Base-by-base conservation (phyloP, 1,140 invertebrate genomes). In the Drosophila nigromelanica region DNA sequence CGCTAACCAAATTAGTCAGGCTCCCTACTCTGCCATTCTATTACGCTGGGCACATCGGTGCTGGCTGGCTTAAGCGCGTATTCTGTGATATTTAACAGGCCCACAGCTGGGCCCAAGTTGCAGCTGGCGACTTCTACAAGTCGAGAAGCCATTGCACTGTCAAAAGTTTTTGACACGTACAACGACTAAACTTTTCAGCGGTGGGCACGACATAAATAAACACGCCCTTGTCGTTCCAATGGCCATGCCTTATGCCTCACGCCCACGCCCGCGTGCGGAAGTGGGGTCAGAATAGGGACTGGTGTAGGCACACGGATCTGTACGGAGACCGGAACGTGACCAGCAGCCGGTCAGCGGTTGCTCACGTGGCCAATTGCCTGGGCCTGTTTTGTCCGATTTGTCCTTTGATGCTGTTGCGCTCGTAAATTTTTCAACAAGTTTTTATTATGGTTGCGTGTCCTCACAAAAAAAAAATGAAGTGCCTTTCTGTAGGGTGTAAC, bases 371-470 rank as follows among this genome's bases (percentile, higher is more conserved):
- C 45, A 40, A 37, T 18, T 48, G 48, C 24, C 50, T 56, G 60
- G 61, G 67, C 60, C 61, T 50, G 33, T 37, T 63, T 54, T 73
- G 74, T 69, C 77, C 64, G 58, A 77, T 80, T 73, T 72, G 77
- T 74, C 71, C 70, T 69, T 80, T 74, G 70, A 66, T 54, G 74
- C 48, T 69, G 74, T 69, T 63, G 14, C 14, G 77, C 77, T 76
- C 77, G 74, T 79, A 79, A 79, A 79, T 79, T 79, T 79, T 79
- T 79, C 77, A 79, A 79, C 77, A 79, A 79, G 77, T 79, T 79
- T 79, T 79, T 79, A 76, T 79, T 79, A 79, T 79, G 68, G 52
- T 73, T 79, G 62, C 77, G 74, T 79, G 77, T 77, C 63, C 69
- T 68, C 63, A 47, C 52, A 67, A 45, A 58, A 24, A 58, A 51